Evolutionary conservation across 2,888 invertebrate genomes (phyloP).

Genomic region (Amblyteles armatorius): DNA sequence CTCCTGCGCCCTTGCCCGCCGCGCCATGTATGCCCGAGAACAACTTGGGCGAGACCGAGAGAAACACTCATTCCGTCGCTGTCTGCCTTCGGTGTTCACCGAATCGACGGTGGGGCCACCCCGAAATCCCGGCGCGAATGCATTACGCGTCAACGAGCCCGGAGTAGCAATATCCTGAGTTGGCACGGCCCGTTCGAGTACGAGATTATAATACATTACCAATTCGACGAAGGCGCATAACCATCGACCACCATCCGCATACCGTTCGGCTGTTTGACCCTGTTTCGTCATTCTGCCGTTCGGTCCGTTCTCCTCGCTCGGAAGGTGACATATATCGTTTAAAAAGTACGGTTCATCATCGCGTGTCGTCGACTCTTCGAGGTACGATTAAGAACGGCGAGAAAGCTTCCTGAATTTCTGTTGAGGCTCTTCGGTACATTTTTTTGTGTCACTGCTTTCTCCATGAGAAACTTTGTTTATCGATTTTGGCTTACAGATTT

Average conservation of each 20-base stretch:
- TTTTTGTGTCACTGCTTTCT: no score
- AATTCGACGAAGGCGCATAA: conserved; percentile 79
- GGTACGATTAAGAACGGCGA: no score
- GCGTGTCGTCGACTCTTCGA: no score
- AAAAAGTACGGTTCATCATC: background rate
- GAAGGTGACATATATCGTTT: background rate
- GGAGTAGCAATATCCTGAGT: conserved; percentile 85
- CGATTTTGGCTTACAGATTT: no score
- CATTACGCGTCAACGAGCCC: conserved; percentile 84
- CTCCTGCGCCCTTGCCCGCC: conserved; percentile 21
- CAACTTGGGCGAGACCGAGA: conserved; percentile 48
- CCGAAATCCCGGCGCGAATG: conserved; percentile 83
- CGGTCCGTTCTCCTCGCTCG: conserved; percentile 29
- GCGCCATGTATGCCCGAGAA: conserved; percentile 24
- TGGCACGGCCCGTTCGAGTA: conserved; percentile 69
- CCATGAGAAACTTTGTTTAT: no score
- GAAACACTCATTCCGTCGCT: conserved; percentile 33
- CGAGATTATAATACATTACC: conserved; percentile 84
- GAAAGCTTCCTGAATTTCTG: no score
- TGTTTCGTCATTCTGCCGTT: conserved; percentile 72
- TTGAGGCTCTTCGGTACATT: no score
- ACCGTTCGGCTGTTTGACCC: conserved; percentile 73
- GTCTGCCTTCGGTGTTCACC: conserved; percentile 53
- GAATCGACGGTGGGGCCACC: conserved; percentile 70
- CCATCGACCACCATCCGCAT: conserved; percentile 67